These are phyloP conservation scores for Taphrorychus bicolor DNA, from an alignment of 2,888 invertebrate genomes.

Conservation along the genomic window DNA sequence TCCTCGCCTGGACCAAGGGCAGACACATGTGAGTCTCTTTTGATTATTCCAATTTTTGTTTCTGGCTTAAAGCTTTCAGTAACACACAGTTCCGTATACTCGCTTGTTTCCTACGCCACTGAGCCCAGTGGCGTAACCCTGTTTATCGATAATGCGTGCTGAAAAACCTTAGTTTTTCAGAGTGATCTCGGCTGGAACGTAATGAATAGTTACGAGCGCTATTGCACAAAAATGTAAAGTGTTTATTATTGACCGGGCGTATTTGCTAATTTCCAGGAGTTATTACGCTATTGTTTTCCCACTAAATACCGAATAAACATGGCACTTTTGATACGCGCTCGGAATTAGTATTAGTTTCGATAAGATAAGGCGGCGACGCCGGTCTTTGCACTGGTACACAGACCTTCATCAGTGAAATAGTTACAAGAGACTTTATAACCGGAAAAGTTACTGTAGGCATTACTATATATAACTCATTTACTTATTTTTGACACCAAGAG, in stretches of 20 bases:
- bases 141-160: neutral
- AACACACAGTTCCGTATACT: too few relatives aligned
- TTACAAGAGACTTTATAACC: neutral
- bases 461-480: too few relatives aligned
- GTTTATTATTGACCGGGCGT: conserved; percentile 8
- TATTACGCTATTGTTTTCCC: conserved; percentile 26
- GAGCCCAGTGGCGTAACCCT: too few relatives aligned
- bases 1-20: too few relatives aligned
- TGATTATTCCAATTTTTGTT: too few relatives aligned
- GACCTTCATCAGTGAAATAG: neutral
- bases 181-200: neutral
- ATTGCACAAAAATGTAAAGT: neutral
- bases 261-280: conserved; percentile 20
- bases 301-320: conserved; percentile 17
- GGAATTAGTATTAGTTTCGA: conserved; percentile 8
- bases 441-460: neutral
- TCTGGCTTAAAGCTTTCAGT: too few relatives aligned
- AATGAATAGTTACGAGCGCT: neutral
- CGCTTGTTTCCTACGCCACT: too few relatives aligned
- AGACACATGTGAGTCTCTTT: too few relatives aligned
- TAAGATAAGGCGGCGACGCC: conserved; percentile 11
- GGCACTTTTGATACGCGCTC: conserved; percentile 12
- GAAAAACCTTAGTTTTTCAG: too few relatives aligned
- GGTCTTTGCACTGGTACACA: neutral
- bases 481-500: too few relatives aligned